Percentiles rank a stretch among this genome's conserved stretches.
These are phyloP conservation scores for Squalus acanthias DNA, from an alignment of 2,797 vertebrate genomes.

Conservation along the genomic window DNA sequence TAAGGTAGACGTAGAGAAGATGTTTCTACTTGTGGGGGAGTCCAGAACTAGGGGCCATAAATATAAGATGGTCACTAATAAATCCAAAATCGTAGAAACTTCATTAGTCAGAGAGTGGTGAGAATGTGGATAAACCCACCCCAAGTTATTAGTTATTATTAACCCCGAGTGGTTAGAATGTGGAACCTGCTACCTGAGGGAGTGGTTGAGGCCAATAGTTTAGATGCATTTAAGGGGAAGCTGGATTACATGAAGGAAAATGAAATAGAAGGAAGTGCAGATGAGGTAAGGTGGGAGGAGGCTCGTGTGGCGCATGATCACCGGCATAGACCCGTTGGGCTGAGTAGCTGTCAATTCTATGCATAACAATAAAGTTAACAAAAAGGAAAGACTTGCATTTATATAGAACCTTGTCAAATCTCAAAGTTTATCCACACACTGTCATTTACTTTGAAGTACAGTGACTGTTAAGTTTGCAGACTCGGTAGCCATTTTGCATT, in stretches of 20 bases:
- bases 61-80: background rate
- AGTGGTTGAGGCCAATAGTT: background rate
- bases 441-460: background rate
- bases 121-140: background rate
- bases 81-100: background rate
- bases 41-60: background rate
- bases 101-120: background rate
- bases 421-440: background rate
- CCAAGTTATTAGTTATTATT: too few species aligned
- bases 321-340: background rate
- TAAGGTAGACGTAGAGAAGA: background rate
- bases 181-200: background rate
- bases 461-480: background rate
- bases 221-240: background rate
- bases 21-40: background rate
- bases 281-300: background rate
- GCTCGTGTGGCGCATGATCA: background rate
- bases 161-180: too few species aligned
- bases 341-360: background rate
- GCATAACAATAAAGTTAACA: background rate
- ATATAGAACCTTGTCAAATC: background rate
- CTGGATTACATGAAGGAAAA: background rate
- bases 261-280: background rate
- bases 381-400: background rate
- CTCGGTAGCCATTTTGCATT: background rate